A percentile compares a stretch with the other conserved stretches of the same genome.
These are phyloP conservation scores for Urophycis tenuis DNA, from an alignment of 2,797 vertebrate genomes.

Conservation along the genomic window DNA sequence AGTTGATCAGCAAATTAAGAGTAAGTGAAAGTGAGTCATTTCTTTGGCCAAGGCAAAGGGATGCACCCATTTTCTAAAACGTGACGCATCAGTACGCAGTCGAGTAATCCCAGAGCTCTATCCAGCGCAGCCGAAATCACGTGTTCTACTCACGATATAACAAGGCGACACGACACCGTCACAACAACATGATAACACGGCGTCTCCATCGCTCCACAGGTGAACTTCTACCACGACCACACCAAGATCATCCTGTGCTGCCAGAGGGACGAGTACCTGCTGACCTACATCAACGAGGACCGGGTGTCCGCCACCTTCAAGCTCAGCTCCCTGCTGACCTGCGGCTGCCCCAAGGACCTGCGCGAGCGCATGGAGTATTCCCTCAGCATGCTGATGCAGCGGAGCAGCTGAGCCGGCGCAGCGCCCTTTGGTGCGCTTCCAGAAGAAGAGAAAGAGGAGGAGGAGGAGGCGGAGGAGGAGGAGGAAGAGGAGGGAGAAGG, in stretches of 20 bases:
- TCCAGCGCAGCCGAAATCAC: background rate
- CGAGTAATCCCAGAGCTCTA: background rate
- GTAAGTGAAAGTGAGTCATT: background rate
- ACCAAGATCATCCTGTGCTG: slow-evolving; percentile 96
- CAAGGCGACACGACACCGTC: too few species aligned
- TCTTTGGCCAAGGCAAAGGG: background rate
- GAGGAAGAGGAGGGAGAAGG: background rate
- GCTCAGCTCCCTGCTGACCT: slow-evolving; percentile 80
- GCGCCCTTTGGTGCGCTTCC: slow-evolving; percentile 35
- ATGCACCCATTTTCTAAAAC: slow-evolving; percentile 10
- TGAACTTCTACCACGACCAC: slow-evolving; percentile 98
- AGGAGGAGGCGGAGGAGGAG: background rate
- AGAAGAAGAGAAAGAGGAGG: background rate
- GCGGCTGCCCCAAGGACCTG: slow-evolving; percentile 84
- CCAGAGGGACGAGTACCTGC: slow-evolving; percentile 86
- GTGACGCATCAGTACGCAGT: background rate
- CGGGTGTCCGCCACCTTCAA: slow-evolving; percentile 86
- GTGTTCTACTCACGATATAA: background rate
- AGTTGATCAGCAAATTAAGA: background rate
- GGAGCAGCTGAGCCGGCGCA: slow-evolving; percentile 75
- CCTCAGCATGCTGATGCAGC: slow-evolving; percentile 93
- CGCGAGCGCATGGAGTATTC: slow-evolving; percentile 92
- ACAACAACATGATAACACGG: too few species aligned
- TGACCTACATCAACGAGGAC: slow-evolving; percentile 97
- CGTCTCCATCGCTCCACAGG: slow-evolving; percentile 61